These are phyloP conservation scores for Sorex fumeus DNA, from an alignment of 2,113 vertebrate genomes.

Conservation along the genomic window DNA sequence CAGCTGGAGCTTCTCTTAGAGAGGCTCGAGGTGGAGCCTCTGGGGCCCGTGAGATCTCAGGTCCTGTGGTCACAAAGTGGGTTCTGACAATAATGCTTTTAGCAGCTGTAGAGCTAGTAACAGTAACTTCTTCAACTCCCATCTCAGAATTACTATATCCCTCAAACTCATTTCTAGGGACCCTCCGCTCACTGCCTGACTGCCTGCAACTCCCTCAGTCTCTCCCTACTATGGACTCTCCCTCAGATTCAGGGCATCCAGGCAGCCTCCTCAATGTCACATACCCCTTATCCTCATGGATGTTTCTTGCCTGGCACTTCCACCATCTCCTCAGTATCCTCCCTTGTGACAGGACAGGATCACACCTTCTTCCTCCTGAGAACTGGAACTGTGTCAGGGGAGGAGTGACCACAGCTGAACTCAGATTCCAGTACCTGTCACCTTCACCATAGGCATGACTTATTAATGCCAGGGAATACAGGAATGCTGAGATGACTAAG, in stretches of 20 bases:
- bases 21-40: too few species aligned
- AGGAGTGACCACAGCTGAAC: accelerated
- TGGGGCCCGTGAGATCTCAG: too few species aligned
- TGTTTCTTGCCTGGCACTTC: neutral
- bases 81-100: too few species aligned
- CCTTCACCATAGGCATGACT: neutral
- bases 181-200: neutral
- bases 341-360: neutral
- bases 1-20: too few species aligned
- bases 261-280: neutral
- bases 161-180: too few species aligned
- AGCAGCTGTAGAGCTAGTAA: too few species aligned
- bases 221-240: neutral
- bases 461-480: neutral
- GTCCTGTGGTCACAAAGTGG: too few species aligned
- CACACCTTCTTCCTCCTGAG: neutral
- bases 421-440: neutral
- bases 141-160: too few species aligned
- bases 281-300: accelerated
- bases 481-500: neutral
- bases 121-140: neutral
- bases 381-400: neutral
- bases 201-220: too few species aligned
- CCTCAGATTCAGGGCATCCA: neutral
- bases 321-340: neutral